phyloP scores from a whole-genome alignment of 2,797 vertebrate genomes.

The Gallinago stenura region DNA sequence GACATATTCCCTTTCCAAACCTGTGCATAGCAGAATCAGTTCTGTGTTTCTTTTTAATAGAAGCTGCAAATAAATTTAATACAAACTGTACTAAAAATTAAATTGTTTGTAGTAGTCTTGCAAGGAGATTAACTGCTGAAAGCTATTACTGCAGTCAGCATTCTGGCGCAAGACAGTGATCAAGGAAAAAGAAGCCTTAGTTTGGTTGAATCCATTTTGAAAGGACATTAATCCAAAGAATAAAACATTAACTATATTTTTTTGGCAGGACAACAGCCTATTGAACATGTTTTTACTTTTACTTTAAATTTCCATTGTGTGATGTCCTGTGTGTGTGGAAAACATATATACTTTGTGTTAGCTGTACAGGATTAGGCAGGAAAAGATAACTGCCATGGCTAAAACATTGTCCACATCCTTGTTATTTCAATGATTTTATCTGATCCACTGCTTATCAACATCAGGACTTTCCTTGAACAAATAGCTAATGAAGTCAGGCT shows the following conservation, averaged over 20 bases:
- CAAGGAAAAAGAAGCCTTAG: background rate
- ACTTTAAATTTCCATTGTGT: background rate
- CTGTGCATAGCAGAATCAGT: background rate
- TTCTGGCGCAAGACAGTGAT: background rate
- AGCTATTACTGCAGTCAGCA: background rate
- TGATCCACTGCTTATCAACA: background rate
- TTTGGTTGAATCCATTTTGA: background rate
- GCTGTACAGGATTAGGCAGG: background rate
- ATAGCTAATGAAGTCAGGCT: background rate
- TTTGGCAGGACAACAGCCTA: background rate
- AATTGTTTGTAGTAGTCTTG: background rate
- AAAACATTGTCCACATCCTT: background rate
- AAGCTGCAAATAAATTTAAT: background rate
- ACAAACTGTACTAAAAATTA: background rate
- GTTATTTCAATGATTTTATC: background rate
- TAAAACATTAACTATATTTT: background rate
- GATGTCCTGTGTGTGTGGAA: background rate
- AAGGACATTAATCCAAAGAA: background rate
- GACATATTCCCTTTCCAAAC: background rate
- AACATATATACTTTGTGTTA: background rate
- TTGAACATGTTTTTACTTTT: background rate
- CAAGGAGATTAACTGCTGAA: background rate
- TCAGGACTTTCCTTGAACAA: background rate
- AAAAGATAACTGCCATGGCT: background rate
- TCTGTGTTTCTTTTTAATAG: background rate